Percentiles rank a stretch among this genome's conserved stretches.
Conservation (phyloP, 2,888 invertebrate species). For the Clanis bilineata region DNA sequence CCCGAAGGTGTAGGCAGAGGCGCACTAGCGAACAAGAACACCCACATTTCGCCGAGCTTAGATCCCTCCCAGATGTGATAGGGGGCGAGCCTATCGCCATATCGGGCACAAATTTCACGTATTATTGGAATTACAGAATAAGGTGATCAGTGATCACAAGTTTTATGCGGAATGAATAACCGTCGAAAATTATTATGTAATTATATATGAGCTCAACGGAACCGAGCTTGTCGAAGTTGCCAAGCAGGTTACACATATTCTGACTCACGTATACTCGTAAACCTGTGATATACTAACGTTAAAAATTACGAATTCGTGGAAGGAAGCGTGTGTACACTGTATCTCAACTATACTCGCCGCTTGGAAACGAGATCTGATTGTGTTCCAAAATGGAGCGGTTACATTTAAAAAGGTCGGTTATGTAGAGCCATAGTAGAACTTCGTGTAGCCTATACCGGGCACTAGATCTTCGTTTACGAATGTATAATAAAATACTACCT, state of each 20-base stretch:
- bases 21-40: too few relatives aligned
- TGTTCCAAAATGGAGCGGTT: constrained; percentile 18
- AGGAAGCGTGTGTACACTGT: constrained; percentile 23
- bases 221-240: constrained; percentile 21
- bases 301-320: constrained; percentile 41
- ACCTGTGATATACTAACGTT: constrained; percentile 32
- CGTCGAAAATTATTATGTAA: constrained; percentile 12
- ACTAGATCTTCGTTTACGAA: too few relatives aligned
- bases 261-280: constrained; percentile 45
- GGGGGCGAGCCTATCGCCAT: too few relatives aligned
- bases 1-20: too few relatives aligned
- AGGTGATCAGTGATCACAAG: background rate
- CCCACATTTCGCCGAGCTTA: too few relatives aligned
- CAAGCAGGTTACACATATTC: constrained; percentile 22
- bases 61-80: too few relatives aligned
- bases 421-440: background rate
- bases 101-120: too few relatives aligned
- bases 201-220: constrained; percentile 5
- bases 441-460: background rate
- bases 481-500: too few relatives aligned
- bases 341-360: constrained; percentile 24
- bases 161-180: constrained; percentile 6
- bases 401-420: constrained; percentile 1
- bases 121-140: background rate
- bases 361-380: constrained; percentile 33